These are phyloP conservation scores for Unio delphinus DNA, from an alignment of 2,888 invertebrate species.

Conservation along the genomic window DNA sequence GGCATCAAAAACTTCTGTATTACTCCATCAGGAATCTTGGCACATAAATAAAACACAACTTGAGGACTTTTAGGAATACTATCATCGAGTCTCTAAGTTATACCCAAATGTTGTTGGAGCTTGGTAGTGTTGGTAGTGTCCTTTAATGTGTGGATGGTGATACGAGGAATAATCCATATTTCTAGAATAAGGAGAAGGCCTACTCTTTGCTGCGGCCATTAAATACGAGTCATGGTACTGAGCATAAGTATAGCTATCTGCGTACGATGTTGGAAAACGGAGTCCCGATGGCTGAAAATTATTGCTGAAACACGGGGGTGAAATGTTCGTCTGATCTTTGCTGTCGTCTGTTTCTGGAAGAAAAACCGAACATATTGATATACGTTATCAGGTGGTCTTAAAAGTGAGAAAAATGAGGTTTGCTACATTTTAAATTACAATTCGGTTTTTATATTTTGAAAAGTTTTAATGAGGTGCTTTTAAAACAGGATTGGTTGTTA, in stretches of 20 bases:
- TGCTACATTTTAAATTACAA: no score
- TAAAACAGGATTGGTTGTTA: no score
- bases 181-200: constrained; percentile 62
- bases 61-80: neutral
- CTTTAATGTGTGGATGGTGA: constrained; percentile 62
- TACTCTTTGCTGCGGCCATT: constrained; percentile 47
- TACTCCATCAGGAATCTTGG: no score
- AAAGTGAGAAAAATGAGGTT: no score
- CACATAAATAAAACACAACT: no score
- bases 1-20: no score
- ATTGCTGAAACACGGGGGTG: constrained; percentile 5
- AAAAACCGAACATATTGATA: no score
- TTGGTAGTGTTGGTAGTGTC: constrained; percentile 49
- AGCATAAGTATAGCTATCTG: constrained; percentile 50
- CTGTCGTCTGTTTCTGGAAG: constrained; percentile 29
- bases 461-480: no score
- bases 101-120: constrained; percentile 27
- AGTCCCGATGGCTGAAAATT: constrained; percentile 21
- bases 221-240: constrained; percentile 63
- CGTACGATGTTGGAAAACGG: constrained; percentile 44
- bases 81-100: constrained; percentile 32
- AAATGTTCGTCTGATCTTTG: constrained; percentile 27
- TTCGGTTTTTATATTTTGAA: no score
- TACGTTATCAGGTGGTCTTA: no score
- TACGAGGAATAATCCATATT: constrained; percentile 62